phyloP scores from a whole-genome alignment of 2,113 vertebrate species.

The Megalops atlanticus region DNA sequence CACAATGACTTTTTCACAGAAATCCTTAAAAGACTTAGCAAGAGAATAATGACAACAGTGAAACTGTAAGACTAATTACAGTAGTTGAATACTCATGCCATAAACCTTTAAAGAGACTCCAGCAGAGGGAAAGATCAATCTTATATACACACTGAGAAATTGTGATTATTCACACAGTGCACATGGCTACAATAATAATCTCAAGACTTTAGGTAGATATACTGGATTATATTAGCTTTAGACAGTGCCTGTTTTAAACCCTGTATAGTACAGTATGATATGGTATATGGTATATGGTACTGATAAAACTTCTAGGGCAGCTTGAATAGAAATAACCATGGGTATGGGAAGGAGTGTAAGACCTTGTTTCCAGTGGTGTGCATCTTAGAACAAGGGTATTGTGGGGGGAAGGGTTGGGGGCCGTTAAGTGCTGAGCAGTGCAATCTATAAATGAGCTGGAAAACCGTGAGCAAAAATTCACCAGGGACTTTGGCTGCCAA shows the following conservation, averaged over 20 bases:
- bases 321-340: too few relatives aligned
- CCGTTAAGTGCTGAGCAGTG: slow-evolving; percentile 27
- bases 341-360: slow-evolving; percentile 1
- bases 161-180: background rate
- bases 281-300: too few relatives aligned
- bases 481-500: slow-evolving; percentile 52
- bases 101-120: background rate
- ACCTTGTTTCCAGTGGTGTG: background rate
- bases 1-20: background rate
- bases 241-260: background rate
- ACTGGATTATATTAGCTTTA: background rate
- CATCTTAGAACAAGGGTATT: background rate
- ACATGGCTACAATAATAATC: background rate
- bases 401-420: slow-evolving; percentile 3
- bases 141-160: slow-evolving; percentile 4
- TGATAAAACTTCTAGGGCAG: too few relatives aligned
- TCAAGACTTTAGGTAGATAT: slow-evolving; percentile 7
- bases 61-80: background rate
- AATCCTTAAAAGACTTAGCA: background rate
- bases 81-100: background rate
- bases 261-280: too few relatives aligned
- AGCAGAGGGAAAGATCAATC: background rate
- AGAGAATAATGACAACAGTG: background rate
- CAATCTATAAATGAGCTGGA: slow-evolving; percentile 32
- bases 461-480: slow-evolving; percentile 43